phyloP scores from a whole-genome alignment of 1,140 invertebrate species.

The Ruditapes philippinarum region DNA sequence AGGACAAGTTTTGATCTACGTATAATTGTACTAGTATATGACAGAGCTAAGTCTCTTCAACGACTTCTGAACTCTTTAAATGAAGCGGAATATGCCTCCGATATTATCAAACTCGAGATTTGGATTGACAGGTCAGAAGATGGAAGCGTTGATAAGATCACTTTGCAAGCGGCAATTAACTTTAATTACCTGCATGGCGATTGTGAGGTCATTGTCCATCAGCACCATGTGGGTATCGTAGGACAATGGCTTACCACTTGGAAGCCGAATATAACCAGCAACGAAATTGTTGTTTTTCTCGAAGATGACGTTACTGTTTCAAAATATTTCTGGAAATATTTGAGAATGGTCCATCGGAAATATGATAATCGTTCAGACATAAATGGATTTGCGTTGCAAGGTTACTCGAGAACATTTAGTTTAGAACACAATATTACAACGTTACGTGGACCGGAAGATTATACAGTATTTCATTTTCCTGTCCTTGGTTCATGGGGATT shows the following conservation, averaged over 20 bases:
- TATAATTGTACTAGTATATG: slow-evolving; percentile 66
- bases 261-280: slow-evolving; percentile 46
- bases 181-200: slow-evolving; percentile 72
- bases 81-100: slow-evolving; percentile 62
- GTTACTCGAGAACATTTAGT: slow-evolving; percentile 58
- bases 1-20: slow-evolving; percentile 23
- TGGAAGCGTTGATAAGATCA: slow-evolving; percentile 55
- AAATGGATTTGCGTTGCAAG: slow-evolving; percentile 72
- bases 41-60: slow-evolving; percentile 58
- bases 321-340: slow-evolving; percentile 68
- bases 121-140: slow-evolving; percentile 69
- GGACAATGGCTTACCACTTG: slow-evolving; percentile 80
- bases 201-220: slow-evolving; percentile 60
- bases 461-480: slow-evolving; percentile 68
- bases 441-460: background rate
- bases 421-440: no score
- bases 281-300: slow-evolving; percentile 75
- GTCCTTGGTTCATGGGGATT: slow-evolving; percentile 76
- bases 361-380: slow-evolving; percentile 67
- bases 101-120: slow-evolving; percentile 67
- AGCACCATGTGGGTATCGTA: slow-evolving; percentile 69
- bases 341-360: slow-evolving; percentile 72
- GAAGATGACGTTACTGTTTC: slow-evolving; percentile 78
- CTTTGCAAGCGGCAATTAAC: slow-evolving; percentile 43
- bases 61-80: slow-evolving; percentile 68